phyloP scores from a whole-genome alignment of 2,113 vertebrate species.

The Porphyrio hochstetteri region DNA sequence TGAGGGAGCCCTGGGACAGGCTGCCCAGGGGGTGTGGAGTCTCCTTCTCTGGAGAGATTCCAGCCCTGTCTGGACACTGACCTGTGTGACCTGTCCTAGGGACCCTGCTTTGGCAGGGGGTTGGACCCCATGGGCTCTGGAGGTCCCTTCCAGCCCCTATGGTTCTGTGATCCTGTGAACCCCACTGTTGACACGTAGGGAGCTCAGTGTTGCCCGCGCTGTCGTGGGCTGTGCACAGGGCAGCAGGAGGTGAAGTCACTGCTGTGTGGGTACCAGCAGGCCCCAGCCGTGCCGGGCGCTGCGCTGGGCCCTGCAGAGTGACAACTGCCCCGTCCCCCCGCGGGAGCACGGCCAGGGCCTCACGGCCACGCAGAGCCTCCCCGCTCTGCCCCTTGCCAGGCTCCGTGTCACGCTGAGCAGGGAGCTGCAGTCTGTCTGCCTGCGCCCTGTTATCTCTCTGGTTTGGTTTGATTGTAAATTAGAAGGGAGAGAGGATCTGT shows the following conservation, averaged over 20 bases:
- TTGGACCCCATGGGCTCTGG: too few relatives aligned
- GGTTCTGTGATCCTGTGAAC: background rate
- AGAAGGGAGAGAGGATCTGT: background rate
- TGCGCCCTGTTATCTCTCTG: background rate
- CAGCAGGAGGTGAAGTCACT: background rate
- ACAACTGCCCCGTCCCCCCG: rapidly evolving
- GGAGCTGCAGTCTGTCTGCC: background rate
- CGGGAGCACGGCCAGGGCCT: background rate
- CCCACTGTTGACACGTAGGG: background rate
- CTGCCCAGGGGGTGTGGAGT: too few relatives aligned
- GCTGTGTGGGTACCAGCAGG: background rate
- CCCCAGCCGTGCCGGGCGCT: background rate
- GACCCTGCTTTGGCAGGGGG: too few relatives aligned
- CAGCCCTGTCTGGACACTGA: too few relatives aligned
- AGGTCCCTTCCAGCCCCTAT: too few relatives aligned
- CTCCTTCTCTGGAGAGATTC: too few relatives aligned
- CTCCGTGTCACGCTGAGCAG: background rate
- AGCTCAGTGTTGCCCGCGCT: background rate
- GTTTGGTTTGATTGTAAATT: background rate
- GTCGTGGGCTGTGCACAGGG: background rate
- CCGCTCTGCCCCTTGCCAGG: background rate
- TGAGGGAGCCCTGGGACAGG: too few relatives aligned
- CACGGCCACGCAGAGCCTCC: background rate
- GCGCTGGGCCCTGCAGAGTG: background rate
- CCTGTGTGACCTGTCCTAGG: too few relatives aligned